These are phyloP conservation scores for Thymelicus acteon DNA, from an alignment of 2,888 invertebrate species.

Conservation along the genomic window DNA sequence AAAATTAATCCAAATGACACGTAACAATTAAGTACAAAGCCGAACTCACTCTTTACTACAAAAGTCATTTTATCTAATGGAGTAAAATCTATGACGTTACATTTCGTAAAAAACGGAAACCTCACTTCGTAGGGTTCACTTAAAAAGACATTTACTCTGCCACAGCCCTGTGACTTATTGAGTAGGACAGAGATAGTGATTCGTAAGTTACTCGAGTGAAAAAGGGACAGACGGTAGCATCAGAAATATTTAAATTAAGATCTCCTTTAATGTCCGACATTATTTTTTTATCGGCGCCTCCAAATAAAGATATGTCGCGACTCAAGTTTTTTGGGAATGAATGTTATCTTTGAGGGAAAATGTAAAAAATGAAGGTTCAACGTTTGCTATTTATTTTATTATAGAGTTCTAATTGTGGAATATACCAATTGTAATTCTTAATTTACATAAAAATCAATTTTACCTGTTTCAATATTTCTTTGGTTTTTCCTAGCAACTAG, in stretches of 20 bases:
- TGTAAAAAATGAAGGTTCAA: constrained; percentile 45
- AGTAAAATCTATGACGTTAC: constrained; percentile 55
- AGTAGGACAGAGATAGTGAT: constrained; percentile 53
- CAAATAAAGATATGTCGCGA: constrained; percentile 76
- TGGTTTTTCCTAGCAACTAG: too few relatives aligned
- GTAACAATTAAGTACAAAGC: constrained; percentile 34
- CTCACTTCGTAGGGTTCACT: constrained; percentile 65
- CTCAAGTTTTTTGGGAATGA: constrained; percentile 49
- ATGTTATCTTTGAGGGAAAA: constrained; percentile 52
- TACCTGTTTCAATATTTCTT: too few relatives aligned
- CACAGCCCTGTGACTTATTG: constrained; percentile 70
- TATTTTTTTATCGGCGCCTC: constrained; percentile 80
- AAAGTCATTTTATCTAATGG: constrained; percentile 60
- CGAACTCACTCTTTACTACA: constrained; percentile 50
- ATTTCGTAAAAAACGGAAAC: constrained; percentile 59
- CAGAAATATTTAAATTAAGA: constrained; percentile 83
- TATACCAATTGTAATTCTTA: too few relatives aligned
- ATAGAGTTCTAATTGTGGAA: too few relatives aligned
- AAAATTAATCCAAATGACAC: constrained; percentile 11
- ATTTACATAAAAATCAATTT: too few relatives aligned
- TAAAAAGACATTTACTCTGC: constrained; percentile 77
- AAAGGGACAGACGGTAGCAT: constrained; percentile 53
- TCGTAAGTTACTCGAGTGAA: constrained; percentile 34
- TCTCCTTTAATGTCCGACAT: constrained; percentile 78
- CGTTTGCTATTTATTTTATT: constrained; percentile 19